Base-by-base conservation (phyloP, 2,888 invertebrate species). In the Boloria euphrosyne region DNA sequence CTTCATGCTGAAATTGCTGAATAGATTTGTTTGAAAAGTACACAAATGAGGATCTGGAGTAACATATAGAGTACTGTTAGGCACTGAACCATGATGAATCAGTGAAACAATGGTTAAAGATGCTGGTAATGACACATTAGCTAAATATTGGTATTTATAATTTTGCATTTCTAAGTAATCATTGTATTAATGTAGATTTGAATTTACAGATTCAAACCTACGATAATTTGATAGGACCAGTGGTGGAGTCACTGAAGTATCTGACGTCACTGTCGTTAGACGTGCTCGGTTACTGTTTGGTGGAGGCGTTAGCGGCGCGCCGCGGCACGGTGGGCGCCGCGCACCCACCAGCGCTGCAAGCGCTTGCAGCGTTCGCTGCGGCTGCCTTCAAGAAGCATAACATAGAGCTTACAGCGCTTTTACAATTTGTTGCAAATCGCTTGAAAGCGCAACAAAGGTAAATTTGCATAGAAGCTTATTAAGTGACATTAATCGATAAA, bases 401-500 rank as follows among this genome's bases (percentile, higher is more conserved):
- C 78, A 97, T 99, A 67, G 99, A 99, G 83, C 93, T 99, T 70
- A 96, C 97, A 4, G 99, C 99, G 2, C 89, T 99, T 73, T 90
- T 99, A 81, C 99, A 99, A 86, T 99, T 98, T 86, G 97, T 99
- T 27, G 98, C 98, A 49, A 99, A 99, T 92, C 97, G 99, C 82
- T 94, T 99, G 17, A 99, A 99, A 87, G 96, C 97, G 18, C 97
- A 98, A 77, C 98, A 98, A 88, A 98, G 97, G 97, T 97, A 61
- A 13, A 59, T 43, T 38, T 18, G 17, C 7, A 50, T 2, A 38
- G 7, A 7, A 38, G 31, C 31, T 38, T 49, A 6, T 10, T 13
- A 17, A 2, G n/a, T 46, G 10, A 14, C n/a, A 46, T 46, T 46
- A 46, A 31, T 5, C 6, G 27, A 27, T 27, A 6, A 27, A 27